Conservation (phyloP, 2,888 invertebrate genomes). For the Isoperla grammatica region DNA sequence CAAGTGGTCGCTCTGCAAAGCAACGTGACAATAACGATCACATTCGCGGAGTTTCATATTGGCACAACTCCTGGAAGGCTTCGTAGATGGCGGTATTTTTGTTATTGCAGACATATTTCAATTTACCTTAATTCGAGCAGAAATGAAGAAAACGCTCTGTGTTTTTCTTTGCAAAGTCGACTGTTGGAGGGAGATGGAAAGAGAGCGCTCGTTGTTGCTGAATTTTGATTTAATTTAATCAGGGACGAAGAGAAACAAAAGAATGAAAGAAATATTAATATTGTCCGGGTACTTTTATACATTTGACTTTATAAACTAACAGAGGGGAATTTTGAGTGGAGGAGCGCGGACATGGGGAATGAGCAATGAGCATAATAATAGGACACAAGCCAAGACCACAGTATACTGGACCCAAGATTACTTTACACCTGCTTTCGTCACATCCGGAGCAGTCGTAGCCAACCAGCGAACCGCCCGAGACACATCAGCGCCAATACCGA, state of each 20-base stretch:
- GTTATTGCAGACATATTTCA: conserved; percentile 41
- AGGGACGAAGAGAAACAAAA: conserved; percentile 33
- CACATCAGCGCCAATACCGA: no score
- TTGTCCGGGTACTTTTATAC: conserved; percentile 39
- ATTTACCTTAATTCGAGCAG: conserved; percentile 45
- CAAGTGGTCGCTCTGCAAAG: no score
- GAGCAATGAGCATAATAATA: no score
- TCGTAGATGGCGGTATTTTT: conserved; percentile 17
- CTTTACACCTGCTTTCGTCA: no score
- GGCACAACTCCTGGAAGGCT: no score
- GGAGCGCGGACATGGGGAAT: background rate
- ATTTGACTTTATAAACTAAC: conserved; percentile 37
- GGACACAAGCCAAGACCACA: no score
- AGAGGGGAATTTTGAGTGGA: background rate
- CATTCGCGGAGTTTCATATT: no score
- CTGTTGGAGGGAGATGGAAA: no score
- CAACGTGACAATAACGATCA: no score
- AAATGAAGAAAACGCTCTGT: conserved; percentile 44
- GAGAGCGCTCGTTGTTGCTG: conserved; percentile 25
- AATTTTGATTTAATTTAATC: conserved; percentile 47
- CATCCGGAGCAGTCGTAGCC: no score
- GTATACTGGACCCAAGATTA: no score
- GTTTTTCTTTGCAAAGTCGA: conserved; percentile 18
- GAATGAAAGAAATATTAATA: conserved; percentile 43
- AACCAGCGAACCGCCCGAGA: no score